These are phyloP conservation scores for Polyploca ridens DNA, from an alignment of 2,888 invertebrate species.

Conservation along the genomic window DNA sequence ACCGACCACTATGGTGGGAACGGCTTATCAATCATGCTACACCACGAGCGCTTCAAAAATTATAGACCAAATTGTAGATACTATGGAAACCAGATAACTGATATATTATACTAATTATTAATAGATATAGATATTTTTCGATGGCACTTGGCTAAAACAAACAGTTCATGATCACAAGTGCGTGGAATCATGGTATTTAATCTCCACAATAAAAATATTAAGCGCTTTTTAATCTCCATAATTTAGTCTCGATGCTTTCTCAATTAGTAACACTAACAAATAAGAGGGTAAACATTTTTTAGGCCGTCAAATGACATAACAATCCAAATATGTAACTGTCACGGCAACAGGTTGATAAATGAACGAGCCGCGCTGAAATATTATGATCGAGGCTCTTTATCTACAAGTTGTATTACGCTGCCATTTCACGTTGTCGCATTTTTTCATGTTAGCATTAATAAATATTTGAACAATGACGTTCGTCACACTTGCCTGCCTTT, in stretches of 20 bases:
- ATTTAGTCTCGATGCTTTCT: constrained; percentile 1
- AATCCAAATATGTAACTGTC: constrained; percentile 14
- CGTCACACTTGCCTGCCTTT: constrained; percentile 1
- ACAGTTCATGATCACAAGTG: too few relatives aligned
- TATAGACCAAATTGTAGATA: too few relatives aligned
- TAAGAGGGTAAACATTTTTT: constrained; percentile 9
- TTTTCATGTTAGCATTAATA: constrained; percentile 13
- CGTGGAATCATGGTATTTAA: too few relatives aligned
- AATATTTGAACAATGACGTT: constrained; percentile 3
- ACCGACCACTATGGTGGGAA: too few relatives aligned
- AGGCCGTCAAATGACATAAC: constrained; percentile 9
- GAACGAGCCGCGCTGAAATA: constrained; percentile 10
- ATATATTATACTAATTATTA: too few relatives aligned
- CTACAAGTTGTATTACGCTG: constrained; percentile 11
- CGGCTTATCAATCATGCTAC: too few relatives aligned
- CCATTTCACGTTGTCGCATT: constrained; percentile 8
- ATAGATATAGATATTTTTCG: too few relatives aligned
- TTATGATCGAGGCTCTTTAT: constrained; percentile 13
- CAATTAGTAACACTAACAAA: constrained; percentile 9
- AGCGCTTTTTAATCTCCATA: neutral
- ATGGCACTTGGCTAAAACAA: too few relatives aligned
- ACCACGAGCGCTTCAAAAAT: too few relatives aligned
- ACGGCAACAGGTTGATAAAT: constrained; percentile 14
- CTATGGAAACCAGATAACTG: too few relatives aligned
- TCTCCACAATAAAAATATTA: neutral